phyloP scores from a whole-genome alignment of 2,888 invertebrate genomes.

The Acanthococcus lagerstroemiae region DNA sequence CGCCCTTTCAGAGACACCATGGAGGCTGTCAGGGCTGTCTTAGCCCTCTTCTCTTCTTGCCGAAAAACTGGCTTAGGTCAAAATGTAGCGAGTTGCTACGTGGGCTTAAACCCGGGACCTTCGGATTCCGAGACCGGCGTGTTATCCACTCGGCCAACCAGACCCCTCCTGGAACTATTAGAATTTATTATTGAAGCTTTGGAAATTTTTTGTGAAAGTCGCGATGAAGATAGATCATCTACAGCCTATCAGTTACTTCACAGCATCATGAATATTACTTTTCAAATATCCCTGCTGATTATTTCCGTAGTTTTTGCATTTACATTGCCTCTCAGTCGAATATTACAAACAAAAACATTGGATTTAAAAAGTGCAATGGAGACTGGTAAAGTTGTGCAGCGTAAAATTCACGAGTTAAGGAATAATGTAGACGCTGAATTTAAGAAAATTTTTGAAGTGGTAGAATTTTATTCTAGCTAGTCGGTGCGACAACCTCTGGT shows the following conservation, averaged over 20 bases:
- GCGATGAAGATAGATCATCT: slow-evolving; percentile 2
- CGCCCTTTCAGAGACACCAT: too few relatives aligned
- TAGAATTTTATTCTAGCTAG: background rate
- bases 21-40: too few relatives aligned
- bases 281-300: background rate
- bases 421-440: background rate
- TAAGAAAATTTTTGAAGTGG: background rate
- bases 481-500: too few relatives aligned
- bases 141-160: too few relatives aligned
- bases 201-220: background rate
- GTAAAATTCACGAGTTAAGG: background rate
- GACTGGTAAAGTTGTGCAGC: background rate
- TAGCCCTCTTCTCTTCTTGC: too few relatives aligned
- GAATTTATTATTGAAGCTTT: slow-evolving; percentile 3
- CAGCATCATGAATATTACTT: background rate
- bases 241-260: slow-evolving; percentile 7
- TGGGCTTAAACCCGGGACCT: too few relatives aligned
- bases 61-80: too few relatives aligned
- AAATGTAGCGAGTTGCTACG: too few relatives aligned
- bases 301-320: background rate
- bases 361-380: background rate
- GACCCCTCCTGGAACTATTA: slow-evolving; percentile 33
- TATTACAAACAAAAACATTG: background rate
- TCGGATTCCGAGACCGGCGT: too few relatives aligned
- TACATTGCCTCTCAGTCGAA: background rate